Evolutionary conservation across 2,113 vertebrate genomes (phyloP).

Genomic region (Promerops cafer): DNA sequence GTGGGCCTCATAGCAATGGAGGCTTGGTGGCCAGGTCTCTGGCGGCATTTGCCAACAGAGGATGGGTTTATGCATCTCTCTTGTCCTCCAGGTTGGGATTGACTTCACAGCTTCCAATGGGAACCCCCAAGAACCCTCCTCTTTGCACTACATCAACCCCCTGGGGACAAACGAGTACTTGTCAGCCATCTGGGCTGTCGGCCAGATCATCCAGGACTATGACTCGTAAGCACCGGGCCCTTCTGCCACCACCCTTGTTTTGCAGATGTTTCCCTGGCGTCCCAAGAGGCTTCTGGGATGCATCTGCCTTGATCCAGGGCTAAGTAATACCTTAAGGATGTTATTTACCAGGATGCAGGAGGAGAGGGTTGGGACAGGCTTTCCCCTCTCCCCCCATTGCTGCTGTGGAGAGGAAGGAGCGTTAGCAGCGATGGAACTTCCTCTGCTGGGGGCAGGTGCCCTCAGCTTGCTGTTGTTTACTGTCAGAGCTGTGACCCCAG

Average conservation of each 20-base stretch:
- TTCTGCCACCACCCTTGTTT: background rate
- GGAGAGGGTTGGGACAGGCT: background rate
- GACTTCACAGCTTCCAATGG: slow-evolving; percentile 99
- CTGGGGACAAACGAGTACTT: slow-evolving; percentile 95
- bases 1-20: background rate
- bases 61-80: background rate
- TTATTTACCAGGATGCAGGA: background rate
- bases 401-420: background rate
- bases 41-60: background rate
- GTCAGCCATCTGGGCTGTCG: slow-evolving; percentile 93
- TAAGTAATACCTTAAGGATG: background rate
- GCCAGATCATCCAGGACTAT: slow-evolving; percentile 98
- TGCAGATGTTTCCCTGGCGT: background rate
- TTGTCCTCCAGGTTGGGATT: slow-evolving; percentile 85
- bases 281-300: background rate
- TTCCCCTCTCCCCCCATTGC: background rate
- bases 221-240: slow-evolving; percentile 81
- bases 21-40: background rate
- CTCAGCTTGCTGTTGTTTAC: background rate
- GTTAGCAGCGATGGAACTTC: background rate
- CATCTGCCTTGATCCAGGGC: background rate
- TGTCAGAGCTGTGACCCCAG: background rate
- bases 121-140: slow-evolving; percentile 90
- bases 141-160: slow-evolving; percentile 95
- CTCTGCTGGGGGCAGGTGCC: background rate